Conservation (phyloP, 2,888 invertebrate species). For the Standfussiana lucernea region DNA sequence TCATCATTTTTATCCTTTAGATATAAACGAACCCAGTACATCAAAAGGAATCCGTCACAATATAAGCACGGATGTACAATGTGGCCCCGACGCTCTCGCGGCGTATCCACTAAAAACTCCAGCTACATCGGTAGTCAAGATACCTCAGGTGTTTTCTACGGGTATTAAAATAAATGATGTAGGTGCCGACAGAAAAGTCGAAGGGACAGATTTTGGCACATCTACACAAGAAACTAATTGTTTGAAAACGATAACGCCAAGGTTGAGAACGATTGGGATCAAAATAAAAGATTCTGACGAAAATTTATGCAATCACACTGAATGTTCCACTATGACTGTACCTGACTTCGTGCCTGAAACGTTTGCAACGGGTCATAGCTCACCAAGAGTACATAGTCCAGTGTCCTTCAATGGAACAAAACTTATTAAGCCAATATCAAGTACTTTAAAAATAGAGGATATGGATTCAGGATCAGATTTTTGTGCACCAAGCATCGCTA, state of each 20-base stretch:
- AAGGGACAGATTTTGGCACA: conserved; percentile 73
- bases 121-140: conserved; percentile 75
- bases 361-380: conserved; percentile 14
- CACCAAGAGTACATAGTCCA: conserved; percentile 22
- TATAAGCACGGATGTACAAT: conserved; percentile 83
- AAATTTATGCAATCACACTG: conserved; percentile 48
- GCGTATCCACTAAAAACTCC: conserved; percentile 73
- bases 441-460: conserved; percentile 67
- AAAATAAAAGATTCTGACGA: conserved; percentile 77
- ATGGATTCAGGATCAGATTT: conserved; percentile 71
- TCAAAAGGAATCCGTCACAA: conserved; percentile 86
- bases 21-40: conserved; percentile 87
- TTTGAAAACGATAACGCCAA: conserved; percentile 67
- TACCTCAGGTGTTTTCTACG: conserved; percentile 72
- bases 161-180: conserved; percentile 78
- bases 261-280: conserved; percentile 73
- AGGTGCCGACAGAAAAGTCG: conserved; percentile 58
- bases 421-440: conserved; percentile 68
- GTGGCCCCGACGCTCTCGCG: conserved; percentile 80
- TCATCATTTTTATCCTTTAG: conserved; percentile 68
- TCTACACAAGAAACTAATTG: conserved; percentile 65
- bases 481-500: conserved; percentile 52
- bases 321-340: conserved; percentile 67
- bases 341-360: conserved; percentile 8
- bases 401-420: conserved; percentile 65